Conservation (phyloP, 2,797 vertebrate species). For the Delichon dasypus region DNA sequence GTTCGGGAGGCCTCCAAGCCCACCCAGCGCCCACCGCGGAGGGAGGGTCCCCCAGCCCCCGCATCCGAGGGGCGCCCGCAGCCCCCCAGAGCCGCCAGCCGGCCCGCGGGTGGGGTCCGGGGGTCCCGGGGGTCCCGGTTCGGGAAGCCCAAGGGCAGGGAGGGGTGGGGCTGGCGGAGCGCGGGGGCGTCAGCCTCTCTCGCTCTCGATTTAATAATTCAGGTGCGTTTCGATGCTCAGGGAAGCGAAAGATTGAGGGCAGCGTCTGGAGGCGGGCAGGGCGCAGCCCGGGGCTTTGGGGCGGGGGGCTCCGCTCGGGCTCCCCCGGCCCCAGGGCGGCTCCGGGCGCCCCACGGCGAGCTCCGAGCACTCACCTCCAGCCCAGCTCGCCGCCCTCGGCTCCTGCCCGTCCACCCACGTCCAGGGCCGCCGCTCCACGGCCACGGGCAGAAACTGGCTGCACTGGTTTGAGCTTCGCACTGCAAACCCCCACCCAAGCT, state of each 20-base stretch:
- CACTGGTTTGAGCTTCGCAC: conserved; percentile 26
- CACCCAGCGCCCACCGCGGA: background rate
- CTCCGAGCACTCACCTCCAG: background rate
- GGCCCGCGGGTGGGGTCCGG: too few relatives aligned
- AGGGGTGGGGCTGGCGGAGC: background rate
- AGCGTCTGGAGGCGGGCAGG: background rate
- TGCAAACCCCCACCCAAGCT: conserved; percentile 43
- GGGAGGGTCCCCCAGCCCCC: background rate
- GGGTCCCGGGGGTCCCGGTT: background rate
- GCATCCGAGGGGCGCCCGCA: background rate
- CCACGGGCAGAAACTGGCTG: conserved; percentile 38
- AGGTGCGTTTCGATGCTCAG: conserved; percentile 21
- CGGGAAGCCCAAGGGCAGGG: background rate
- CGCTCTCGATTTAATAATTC: conserved; percentile 30
- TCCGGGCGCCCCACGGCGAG: background rate
- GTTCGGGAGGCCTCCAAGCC: background rate
- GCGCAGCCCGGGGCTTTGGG: background rate
- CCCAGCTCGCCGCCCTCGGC: background rate
- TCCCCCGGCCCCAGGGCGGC: background rate
- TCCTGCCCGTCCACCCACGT: background rate
- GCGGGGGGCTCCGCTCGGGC: background rate
- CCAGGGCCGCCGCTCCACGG: background rate
- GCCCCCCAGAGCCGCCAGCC: background rate
- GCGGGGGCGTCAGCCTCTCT: background rate
- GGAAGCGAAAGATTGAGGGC: conserved; percentile 54